Evolutionary conservation across 1,140 invertebrate species (phyloP).

Genomic region (Lerema accius): DNA sequence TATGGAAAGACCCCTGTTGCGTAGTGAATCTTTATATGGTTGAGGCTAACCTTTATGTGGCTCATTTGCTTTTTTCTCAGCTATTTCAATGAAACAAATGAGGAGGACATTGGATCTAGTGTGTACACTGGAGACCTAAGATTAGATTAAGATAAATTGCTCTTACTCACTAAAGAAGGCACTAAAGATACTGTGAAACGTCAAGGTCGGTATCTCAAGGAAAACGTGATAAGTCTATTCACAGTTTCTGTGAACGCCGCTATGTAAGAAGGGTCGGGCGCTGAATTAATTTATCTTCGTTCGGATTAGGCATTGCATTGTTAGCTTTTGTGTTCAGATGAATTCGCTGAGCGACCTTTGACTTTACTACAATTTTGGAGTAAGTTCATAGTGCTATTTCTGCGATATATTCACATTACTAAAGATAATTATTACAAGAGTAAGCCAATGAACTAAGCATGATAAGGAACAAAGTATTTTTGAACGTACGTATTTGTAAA

Average conservation of each 20-base stretch:
- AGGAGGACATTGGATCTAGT: background rate
- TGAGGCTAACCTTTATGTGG: no score
- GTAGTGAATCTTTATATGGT: no score
- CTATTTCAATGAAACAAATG: no score
- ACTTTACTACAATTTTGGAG: constrained; percentile 20
- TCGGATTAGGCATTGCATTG: constrained; percentile 27
- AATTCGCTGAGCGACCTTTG: constrained; percentile 24
- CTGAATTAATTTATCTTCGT: constrained; percentile 35
- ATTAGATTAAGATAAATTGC: background rate
- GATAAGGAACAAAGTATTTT: no score
- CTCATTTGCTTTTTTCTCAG: no score
- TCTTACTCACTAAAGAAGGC: background rate
- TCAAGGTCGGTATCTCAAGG: constrained; percentile 7
- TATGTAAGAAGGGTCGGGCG: constrained; percentile 17
- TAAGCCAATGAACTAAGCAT: no score
- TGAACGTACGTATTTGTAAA: no score
- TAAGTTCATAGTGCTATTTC: constrained; percentile 3
- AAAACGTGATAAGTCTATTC: constrained; percentile 19
- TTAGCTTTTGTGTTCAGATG: constrained; percentile 32
- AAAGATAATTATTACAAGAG: no score
- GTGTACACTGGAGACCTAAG: background rate
- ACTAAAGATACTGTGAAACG: constrained; percentile 3
- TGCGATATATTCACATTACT: background rate
- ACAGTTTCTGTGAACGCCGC: background rate
- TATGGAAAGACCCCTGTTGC: no score